Evolutionary conservation across 2,797 vertebrate species (phyloP).

Genomic region (Silurus aristotelis): DNA sequence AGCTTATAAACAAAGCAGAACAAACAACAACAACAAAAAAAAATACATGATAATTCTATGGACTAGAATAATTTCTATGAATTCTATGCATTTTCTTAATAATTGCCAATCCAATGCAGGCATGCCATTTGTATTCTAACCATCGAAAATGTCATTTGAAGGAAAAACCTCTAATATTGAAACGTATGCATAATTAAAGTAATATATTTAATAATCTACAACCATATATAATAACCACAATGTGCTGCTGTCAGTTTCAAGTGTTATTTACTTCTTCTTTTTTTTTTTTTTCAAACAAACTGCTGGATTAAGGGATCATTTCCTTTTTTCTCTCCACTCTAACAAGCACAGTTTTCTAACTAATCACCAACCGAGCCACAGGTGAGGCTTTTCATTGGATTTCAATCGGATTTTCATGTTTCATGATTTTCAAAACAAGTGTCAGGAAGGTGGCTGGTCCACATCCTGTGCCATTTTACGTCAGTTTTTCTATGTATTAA

Average conservation of each 20-base stretch:
- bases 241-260: not conserved
- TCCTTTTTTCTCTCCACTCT: not conserved
- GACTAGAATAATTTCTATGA: not conserved
- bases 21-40: not conserved
- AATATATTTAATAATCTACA: not conserved
- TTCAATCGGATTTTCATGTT: not conserved
- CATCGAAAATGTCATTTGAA: not conserved
- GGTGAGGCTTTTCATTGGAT: not conserved
- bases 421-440: not conserved
- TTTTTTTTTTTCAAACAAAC: not conserved
- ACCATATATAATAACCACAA: not conserved
- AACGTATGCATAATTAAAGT: not conserved
- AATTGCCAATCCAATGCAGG: not conserved
- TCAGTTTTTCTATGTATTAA: not conserved
- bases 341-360: not conserved
- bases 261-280: not conserved
- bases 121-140: not conserved
- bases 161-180: not conserved
- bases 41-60: not conserved
- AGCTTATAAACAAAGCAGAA: not conserved
- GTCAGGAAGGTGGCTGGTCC: constrained; percentile 32
- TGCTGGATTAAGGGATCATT: not conserved
- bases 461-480: constrained; percentile 10
- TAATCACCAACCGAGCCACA: constrained; percentile 1
- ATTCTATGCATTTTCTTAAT: constrained; percentile 19